phyloP scores from a whole-genome alignment of 2,888 invertebrate species.

The Watsonalla cultraria region DNA sequence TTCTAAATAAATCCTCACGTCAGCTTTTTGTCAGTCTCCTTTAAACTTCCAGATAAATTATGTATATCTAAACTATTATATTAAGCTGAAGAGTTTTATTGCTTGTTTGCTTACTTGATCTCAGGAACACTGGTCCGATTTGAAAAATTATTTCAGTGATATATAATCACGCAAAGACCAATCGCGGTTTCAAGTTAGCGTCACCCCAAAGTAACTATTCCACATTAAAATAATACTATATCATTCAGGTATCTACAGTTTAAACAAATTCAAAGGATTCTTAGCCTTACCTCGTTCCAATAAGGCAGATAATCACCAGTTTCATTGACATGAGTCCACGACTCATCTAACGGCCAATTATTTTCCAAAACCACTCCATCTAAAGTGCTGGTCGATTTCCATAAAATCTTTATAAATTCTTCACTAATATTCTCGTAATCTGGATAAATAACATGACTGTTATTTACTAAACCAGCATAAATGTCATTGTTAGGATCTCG shows the following conservation, averaged over 20 bases:
- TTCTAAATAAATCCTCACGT: too few relatives aligned
- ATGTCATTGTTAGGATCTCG: slow-evolving; percentile 25
- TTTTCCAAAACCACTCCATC: slow-evolving; percentile 73
- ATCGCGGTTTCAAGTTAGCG: too few relatives aligned
- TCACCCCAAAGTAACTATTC: background rate
- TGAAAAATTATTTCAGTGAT: too few relatives aligned
- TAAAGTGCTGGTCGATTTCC: slow-evolving; percentile 37
- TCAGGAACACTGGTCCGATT: too few relatives aligned
- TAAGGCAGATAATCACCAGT: slow-evolving; percentile 62
- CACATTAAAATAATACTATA: background rate
- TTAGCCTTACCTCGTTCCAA: slow-evolving; percentile 62
- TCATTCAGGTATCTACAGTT: background rate
- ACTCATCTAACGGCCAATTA: slow-evolving; percentile 75
- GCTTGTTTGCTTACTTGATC: too few relatives aligned
- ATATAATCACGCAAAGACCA: too few relatives aligned
- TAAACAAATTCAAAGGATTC: too few relatives aligned
- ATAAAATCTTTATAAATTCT: slow-evolving; percentile 41
- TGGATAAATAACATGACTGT: slow-evolving; percentile 47
- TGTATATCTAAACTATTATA: too few relatives aligned
- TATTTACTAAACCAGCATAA: slow-evolving; percentile 40
- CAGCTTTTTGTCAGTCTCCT: too few relatives aligned
- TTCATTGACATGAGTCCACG: slow-evolving; percentile 46
- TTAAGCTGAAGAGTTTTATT: too few relatives aligned
- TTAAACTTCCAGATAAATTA: too few relatives aligned
- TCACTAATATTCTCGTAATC: slow-evolving; percentile 34